Base-by-base conservation (phyloP, 2,797 vertebrate genomes). In the Halcyon smyrnensis region DNA sequence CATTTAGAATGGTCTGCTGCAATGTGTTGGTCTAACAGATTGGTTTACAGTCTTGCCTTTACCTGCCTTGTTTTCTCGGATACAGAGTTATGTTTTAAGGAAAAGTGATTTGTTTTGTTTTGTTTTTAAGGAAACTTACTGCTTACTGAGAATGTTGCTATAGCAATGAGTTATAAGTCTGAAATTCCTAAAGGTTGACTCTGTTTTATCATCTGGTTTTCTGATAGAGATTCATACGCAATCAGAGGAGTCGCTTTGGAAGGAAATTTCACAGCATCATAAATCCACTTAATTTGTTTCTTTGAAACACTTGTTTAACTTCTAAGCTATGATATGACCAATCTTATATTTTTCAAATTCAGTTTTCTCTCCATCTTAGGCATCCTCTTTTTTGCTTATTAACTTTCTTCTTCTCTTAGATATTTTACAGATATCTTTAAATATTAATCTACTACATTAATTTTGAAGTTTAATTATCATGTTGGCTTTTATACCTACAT, bases 191-290 rank as follows among this genome's bases (percentile, higher is more conserved):
- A 94, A 97, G 91, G 84, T 82, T 96, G 75, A 91, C 92, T 98
- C 98, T 96, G 93, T 97, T 97, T 91, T 97, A 85, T 97, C 95
- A 94, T 91, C 93, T 94, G 84, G 50, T 87, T 97, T 97, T 97
- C 91, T 95, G 96, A 97, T 97, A 78, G 4, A 94, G 89, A 87
- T 73, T 96, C 81, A 67, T 93, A 97, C 97, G 95, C 97, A 97
- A 34, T 96, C 77, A 68, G 64, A 60, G 75, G 78, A 93, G n/a
- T 81, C 73, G 23, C 75, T 95, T 97, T 89, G 96, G 89, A 95
- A 94, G 76, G 80, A 95, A 94, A 94, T 67, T 94, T 97, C 86
- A 0, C 78, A 83, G 57, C 34, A 43, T 93, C 92, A 83, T 93
- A 95, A 96, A 94, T 70, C 93, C 88, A 79, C 82, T 93, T 97